Evolutionary conservation across 2,888 invertebrate genomes (phyloP).

Genomic region (Sinhomidia bicolor): DNA sequence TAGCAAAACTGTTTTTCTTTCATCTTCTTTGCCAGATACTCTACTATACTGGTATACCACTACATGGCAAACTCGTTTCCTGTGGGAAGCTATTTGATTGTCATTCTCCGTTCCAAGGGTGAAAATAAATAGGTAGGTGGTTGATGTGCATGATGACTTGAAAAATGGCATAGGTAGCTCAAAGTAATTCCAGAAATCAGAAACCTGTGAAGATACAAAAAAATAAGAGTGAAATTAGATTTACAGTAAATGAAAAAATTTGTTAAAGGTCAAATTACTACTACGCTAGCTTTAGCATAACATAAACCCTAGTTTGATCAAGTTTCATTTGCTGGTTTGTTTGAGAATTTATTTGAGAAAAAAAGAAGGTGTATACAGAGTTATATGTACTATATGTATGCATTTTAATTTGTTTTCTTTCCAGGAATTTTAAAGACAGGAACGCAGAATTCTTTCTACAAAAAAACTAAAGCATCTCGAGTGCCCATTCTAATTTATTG

Average conservation of each 20-base stretch:
- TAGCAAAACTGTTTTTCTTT: neutral
- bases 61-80: neutral
- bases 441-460: too few relatives aligned
- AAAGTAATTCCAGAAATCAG: slow-evolving; percentile 31
- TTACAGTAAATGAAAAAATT: neutral
- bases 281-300: too few relatives aligned
- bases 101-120: slow-evolving; percentile 17
- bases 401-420: neutral
- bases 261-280: neutral
- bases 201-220: slow-evolving; percentile 10
- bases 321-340: too few relatives aligned
- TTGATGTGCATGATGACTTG: neutral
- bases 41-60: neutral
- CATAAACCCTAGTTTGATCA: too few relatives aligned
- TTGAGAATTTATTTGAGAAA: too few relatives aligned
- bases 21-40: neutral
- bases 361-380: too few relatives aligned
- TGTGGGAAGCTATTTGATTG: neutral
- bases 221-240: slow-evolving; percentile 1
- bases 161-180: slow-evolving; percentile 20
- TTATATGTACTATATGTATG: too few relatives aligned
- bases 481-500: too few relatives aligned
- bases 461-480: too few relatives aligned
- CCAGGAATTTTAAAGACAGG: too few relatives aligned
- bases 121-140: slow-evolving; percentile 13